Conservation (phyloP, 2,888 invertebrate genomes). For the Aspidapion aeneum region DNA sequence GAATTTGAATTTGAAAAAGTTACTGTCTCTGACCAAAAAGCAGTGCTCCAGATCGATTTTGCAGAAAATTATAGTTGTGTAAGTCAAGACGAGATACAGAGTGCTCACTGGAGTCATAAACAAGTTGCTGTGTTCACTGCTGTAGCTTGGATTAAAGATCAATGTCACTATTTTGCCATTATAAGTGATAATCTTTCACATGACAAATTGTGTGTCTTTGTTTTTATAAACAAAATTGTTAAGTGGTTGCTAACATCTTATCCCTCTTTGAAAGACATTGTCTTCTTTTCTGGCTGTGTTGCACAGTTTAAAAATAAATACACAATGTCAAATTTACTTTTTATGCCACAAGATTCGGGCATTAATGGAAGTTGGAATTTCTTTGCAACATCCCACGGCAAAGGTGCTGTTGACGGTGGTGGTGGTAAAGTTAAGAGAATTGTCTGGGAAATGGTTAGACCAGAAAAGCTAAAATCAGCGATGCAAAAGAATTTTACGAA, state of each 20-base stretch:
- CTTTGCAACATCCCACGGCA: constrained; percentile 6
- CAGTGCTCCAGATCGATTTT: constrained; percentile 7
- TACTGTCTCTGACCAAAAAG: constrained; percentile 4
- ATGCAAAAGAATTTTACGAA: constrained; percentile 5
- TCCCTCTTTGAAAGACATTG: constrained; percentile 4
- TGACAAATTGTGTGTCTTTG: constrained; percentile 4
- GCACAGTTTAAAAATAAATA: constrained; percentile 6
- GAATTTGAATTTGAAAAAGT: constrained; percentile 4
- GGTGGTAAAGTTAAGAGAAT: constrained; percentile 5
- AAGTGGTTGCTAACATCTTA: neutral
- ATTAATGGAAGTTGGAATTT: constrained; percentile 2
- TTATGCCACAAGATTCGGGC: constrained; percentile 1
- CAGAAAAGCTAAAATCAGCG: constrained; percentile 2
- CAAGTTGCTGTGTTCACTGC: constrained; percentile 9
- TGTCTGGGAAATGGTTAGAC: neutral
- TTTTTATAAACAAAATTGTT: constrained; percentile 6
- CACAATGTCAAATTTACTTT: constrained; percentile 3
- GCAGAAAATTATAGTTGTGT: constrained; percentile 2
- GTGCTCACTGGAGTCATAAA: constrained; percentile 10
- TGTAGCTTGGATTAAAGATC: constrained; percentile 1
- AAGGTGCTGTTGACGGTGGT: constrained; percentile 4
- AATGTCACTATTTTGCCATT: constrained; percentile 5
- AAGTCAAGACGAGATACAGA: constrained; percentile 5
- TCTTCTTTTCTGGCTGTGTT: constrained; percentile 5
- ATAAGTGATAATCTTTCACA: constrained; percentile 6